Base-by-base conservation (phyloP, 2,797 vertebrate species). In the Manis pentadactyla region DNA sequence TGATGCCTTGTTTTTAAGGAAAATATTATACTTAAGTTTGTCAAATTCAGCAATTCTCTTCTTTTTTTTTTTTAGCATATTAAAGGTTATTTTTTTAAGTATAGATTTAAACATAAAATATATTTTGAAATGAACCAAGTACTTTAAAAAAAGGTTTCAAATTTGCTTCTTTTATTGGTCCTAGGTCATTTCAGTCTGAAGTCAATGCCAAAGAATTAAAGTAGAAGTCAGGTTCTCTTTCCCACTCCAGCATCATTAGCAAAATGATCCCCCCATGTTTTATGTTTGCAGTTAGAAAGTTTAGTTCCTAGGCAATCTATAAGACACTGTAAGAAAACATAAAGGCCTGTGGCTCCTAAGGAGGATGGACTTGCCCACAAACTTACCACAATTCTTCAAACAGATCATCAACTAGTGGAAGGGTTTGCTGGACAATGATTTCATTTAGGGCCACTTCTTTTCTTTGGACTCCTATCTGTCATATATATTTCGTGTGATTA, bases 91-190 rank as follows among this genome's bases (percentile, higher is more conserved):
- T 95, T 82, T 71, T 71, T 87, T 39, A 31, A 92, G 42, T 75
- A 5, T 15, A 85, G 31, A 49, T 77, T 83, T 68, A 95, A 87
- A 95, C 34, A 79, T 29, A 63, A 18, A 61, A 94, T 74, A 68
- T 64, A 42, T 42, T 93, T 95, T 74, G 31, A 84, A 90, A 49
- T 94, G 46, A 84, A 21, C 5, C 57, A 89, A 29, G 49, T 37
- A 18, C 4, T 51, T 92, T n/a, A 31, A 59, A 59, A 31, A 64
- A 42, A 14, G 19, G 19, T 77, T 82, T 90, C 57, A 63, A 11
- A 12, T 73, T 66, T 85, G 25, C 29, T 78, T 66, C 51, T 69
- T 86, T 39, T 69, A 37, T 66, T 74, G 73, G n/a, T 37, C 11
- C 5, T 5, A 81, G 5, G n/a, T 73, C 66, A 59, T 73, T 66